Evolutionary conservation across 2,797 vertebrate species (phyloP).

Genomic region (Cyprinodon diabolis): DNA sequence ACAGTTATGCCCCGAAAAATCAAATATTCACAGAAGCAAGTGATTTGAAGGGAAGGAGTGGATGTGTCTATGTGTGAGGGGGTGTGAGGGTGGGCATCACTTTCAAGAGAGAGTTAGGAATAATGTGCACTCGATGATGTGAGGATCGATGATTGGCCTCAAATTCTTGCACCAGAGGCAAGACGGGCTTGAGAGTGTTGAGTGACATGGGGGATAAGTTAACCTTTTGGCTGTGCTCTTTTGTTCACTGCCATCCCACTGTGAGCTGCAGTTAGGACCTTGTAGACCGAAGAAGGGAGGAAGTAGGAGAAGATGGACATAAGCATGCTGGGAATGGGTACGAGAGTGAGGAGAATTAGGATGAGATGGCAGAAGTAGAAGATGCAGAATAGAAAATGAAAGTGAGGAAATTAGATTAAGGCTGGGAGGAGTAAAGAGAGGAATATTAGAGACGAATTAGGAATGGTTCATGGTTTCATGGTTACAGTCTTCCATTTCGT

Average conservation of each 20-base stretch:
- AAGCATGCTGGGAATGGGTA: conserved; percentile 4
- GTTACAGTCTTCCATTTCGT: neutral
- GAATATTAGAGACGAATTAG: neutral
- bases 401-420: conserved; percentile 17
- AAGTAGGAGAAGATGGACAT: conserved; percentile 11
- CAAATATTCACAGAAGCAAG: conserved; percentile 48
- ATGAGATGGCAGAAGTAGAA: conserved; percentile 28
- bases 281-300: conserved; percentile 20
- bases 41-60: conserved; percentile 29
- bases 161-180: conserved; percentile 22
- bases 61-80: neutral
- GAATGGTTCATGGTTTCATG: neutral
- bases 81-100: conserved; percentile 1
- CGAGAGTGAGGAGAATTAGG: conserved; percentile 25
- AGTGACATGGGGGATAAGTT: conserved; percentile 68
- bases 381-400: conserved; percentile 8
- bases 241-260: conserved; percentile 63
- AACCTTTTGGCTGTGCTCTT: conserved; percentile 79
- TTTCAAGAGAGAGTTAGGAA: conserved; percentile 18
- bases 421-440: conserved; percentile 29
- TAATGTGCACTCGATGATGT: conserved; percentile 36
- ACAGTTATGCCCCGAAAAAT: conserved; percentile 36
- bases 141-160: conserved; percentile 53
- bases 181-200: conserved; percentile 35
- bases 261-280: conserved; percentile 62